phyloP scores from a whole-genome alignment of 2,888 invertebrate species.

The Amiota minor region DNA sequence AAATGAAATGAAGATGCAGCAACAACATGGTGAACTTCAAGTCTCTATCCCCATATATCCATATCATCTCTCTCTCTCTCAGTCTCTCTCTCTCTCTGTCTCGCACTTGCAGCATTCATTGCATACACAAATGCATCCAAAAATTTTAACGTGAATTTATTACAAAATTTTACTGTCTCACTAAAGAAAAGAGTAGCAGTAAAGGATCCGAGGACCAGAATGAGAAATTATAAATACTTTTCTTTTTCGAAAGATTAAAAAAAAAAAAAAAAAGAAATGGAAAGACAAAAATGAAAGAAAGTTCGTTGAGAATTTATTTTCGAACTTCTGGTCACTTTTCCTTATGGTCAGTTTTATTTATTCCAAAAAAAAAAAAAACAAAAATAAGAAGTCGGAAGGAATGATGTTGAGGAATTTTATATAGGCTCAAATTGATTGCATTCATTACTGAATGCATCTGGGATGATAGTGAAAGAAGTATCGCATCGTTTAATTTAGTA shows the following conservation, averaged over 20 bases:
- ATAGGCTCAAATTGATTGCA: too few species aligned
- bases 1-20: slow-evolving; percentile 10
- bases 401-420: too few species aligned
- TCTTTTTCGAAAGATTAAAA: neutral
- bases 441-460: too few species aligned
- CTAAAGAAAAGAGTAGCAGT: neutral
- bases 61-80: neutral
- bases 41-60: neutral
- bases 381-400: too few species aligned
- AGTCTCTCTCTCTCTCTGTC: neutral
- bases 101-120: neutral
- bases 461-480: too few species aligned
- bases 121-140: neutral
- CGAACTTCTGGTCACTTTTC: slow-evolving; percentile 50
- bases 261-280: too few species aligned
- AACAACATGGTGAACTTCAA: neutral
- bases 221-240: slow-evolving; percentile 2
- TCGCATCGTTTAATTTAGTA: too few species aligned
- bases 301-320: slow-evolving; percentile 49
- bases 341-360: slow-evolving; percentile 27
- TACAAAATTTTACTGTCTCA: slow-evolving; percentile 40
- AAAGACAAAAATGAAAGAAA: slow-evolving; percentile 29
- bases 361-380: too few species aligned
- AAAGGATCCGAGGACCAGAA: neutral
- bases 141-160: slow-evolving; percentile 59